These are phyloP conservation scores for Enteromius fasciolatus DNA, from an alignment of 2,797 vertebrate genomes.

Conservation along the genomic window DNA sequence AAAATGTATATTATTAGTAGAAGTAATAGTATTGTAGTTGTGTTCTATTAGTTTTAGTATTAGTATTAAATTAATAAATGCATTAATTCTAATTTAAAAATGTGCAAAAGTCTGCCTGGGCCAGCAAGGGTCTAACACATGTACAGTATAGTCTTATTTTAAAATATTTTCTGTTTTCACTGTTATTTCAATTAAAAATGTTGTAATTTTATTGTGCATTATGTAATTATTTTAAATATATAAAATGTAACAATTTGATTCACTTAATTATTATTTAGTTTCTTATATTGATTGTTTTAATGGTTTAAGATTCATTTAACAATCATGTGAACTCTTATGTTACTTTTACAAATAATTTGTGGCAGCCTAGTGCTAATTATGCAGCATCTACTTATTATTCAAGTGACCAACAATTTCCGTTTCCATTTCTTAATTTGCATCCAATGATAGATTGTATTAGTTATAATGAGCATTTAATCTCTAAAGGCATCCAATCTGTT, in stretches of 20 bases:
- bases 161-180: neutral
- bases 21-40: neutral
- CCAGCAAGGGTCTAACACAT: neutral
- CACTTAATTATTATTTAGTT: neutral
- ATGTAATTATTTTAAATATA: neutral
- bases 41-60: neutral
- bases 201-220: neutral
- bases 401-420: constrained; percentile 35
- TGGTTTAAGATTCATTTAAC: neutral
- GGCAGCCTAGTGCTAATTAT: constrained; percentile 17
- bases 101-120: neutral
- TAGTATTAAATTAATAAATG: neutral
- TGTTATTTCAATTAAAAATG: neutral
- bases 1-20: neutral
- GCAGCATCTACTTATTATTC: constrained; percentile 31
- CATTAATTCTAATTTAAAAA: neutral
- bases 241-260: neutral
- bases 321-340: neutral
- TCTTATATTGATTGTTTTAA: neutral
- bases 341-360: constrained; percentile 9
- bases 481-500: constrained; percentile 19
- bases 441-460: neutral
- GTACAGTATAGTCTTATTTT: neutral
- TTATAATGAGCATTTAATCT: constrained; percentile 44
- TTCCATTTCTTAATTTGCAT: constrained; percentile 19